These are phyloP conservation scores for Ephydatia muelleri DNA, from an alignment of 37 sponge, comb jelly and placozoan genomes.

Conservation along the genomic window DNA sequence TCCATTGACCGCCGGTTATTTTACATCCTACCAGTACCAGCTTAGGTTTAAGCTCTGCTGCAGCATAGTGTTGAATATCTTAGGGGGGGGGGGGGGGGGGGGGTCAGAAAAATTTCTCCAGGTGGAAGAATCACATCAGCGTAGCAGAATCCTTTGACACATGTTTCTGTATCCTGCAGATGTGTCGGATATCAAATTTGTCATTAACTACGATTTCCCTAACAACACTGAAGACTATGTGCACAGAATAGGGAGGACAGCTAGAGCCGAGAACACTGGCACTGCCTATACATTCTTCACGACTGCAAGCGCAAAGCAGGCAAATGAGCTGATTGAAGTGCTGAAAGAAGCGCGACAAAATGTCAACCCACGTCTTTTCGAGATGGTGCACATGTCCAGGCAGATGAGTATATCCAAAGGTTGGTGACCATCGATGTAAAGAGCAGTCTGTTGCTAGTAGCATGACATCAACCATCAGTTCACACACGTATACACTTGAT, in stretches of 20 bases:
- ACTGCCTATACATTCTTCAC: conserved; percentile 98
- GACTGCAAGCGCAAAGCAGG: conserved; percentile 66
- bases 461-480: too few species aligned
- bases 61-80: too few species aligned
- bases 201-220: conserved; percentile 98
- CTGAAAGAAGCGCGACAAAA: conserved; percentile 68
- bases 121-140: too few species aligned
- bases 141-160: background rate
- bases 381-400: conserved; percentile 44
- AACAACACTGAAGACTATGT: conserved; percentile 95
- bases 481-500: too few species aligned
- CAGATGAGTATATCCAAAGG: background rate
- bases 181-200: conserved; percentile 90
- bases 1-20: too few species aligned
- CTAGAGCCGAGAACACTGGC: conserved; percentile 86
- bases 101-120: too few species aligned
- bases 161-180: conserved; percentile 46
- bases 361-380: conserved; percentile 42
- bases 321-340: conserved; percentile 83
- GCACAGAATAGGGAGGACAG: conserved; percentile 98
- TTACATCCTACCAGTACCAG: too few species aligned
- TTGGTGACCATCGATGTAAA: background rate
- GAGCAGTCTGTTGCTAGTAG: background rate
- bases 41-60: too few species aligned
- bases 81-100: too few species aligned